These are phyloP conservation scores for Caenorhabditis sp. DNA, from an alignment of 2,888 invertebrate genomes.

Conservation along the genomic window DNA sequence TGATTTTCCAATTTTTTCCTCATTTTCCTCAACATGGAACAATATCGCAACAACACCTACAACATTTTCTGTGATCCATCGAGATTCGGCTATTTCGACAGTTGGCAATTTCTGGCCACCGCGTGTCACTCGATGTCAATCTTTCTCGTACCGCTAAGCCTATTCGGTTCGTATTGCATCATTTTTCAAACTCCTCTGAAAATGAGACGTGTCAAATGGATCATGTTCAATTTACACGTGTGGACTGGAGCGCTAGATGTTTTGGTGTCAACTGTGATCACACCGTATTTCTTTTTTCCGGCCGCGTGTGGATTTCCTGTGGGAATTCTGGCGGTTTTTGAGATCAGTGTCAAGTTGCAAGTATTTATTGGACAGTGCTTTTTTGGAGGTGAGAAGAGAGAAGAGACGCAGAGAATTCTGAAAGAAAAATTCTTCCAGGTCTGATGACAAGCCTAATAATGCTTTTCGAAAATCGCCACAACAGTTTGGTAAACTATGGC, in stretches of 20 bases:
- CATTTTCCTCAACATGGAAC: too few species aligned
- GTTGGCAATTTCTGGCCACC: constrained; percentile 17
- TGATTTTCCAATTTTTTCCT: too few species aligned
- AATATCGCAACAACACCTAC: not conserved
- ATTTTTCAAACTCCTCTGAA: constrained; percentile 8
- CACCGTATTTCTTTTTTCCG: constrained; percentile 9
- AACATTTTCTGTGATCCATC: constrained; percentile 3
- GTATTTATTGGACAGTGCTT: constrained; percentile 10
- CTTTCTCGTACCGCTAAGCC: constrained; percentile 5
- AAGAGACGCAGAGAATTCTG: too few species aligned
- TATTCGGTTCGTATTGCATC: constrained; percentile 14
- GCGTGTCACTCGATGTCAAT: constrained; percentile 13
- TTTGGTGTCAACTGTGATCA: not conserved
- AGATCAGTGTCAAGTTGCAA: constrained; percentile 1
- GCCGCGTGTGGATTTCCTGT: constrained; percentile 2
- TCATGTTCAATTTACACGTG: constrained; percentile 18
- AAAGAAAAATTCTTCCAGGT: too few species aligned
- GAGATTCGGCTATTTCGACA: constrained; percentile 17
- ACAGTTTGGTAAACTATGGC: constrained; percentile 7
- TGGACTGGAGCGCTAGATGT: constrained; percentile 13
- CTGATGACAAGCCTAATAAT: constrained; percentile 9
- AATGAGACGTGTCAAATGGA: constrained; percentile 13
- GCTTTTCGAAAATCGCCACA: constrained; percentile 20
- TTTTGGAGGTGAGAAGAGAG: constrained; percentile 6
- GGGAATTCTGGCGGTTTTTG: constrained; percentile 2